phyloP scores from a whole-genome alignment of 1,140 invertebrate genomes.

The Formica selysi region DNA sequence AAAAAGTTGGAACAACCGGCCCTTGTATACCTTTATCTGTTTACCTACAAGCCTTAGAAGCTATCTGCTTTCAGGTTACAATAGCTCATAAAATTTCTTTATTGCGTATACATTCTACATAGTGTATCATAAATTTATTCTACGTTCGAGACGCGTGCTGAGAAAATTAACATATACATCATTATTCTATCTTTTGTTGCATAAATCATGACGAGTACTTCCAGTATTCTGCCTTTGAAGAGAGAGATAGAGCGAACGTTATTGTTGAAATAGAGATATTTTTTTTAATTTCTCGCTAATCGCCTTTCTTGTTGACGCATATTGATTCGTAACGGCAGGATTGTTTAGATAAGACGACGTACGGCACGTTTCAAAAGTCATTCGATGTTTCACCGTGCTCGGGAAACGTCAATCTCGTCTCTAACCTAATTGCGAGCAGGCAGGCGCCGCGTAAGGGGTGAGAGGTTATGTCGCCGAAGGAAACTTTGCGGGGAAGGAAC shows the following conservation, averaged over 20 bases:
- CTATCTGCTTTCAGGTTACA: neutral
- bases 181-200: neutral
- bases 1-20: too few relatives aligned
- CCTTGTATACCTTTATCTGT: neutral
- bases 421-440: conserved; percentile 66
- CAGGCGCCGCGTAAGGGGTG: conserved; percentile 25
- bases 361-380: neutral
- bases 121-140: neutral
- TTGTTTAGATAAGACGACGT: neutral
- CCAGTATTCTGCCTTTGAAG: neutral
- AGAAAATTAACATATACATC: neutral
- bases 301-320: too few relatives aligned
- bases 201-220: neutral
- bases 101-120: neutral
- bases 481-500: neutral
- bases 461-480: conserved; percentile 75
- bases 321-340: neutral
- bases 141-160: neutral
- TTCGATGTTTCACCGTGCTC: neutral
- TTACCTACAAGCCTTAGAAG: neutral
- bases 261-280: neutral
- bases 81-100: neutral
- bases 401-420: neutral
- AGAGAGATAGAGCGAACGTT: neutral
- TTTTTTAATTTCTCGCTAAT: too few relatives aligned